A percentile compares a stretch with the other conserved stretches of the same genome.
Evolutionary conservation across 2,797 vertebrate species (phyloP).

Genomic region (Gallinago solitaria): DNA sequence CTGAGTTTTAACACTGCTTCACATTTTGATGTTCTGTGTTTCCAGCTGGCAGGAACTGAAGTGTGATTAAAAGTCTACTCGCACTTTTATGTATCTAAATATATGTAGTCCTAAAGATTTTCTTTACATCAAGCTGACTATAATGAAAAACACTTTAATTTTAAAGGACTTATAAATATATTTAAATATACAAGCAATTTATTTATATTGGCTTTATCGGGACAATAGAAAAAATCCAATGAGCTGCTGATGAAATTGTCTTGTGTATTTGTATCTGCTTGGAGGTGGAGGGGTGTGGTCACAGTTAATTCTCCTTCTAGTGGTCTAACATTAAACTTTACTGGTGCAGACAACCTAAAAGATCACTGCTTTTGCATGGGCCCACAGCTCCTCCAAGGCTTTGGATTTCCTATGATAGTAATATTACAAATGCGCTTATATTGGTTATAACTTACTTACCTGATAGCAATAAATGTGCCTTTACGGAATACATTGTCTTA

Average conservation of each 20-base stretch:
- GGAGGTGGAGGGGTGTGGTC: not conserved
- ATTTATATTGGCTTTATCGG: not conserved
- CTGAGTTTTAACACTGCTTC: not conserved
- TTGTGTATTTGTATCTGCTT: not conserved
- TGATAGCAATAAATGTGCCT: not conserved
- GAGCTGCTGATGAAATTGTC: not conserved
- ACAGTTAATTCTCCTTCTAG: not conserved
- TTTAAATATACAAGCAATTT: not conserved
- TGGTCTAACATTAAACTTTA: not conserved
- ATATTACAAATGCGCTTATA: not conserved
- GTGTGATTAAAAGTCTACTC: slow-evolving; percentile 44
- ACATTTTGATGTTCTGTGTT: slow-evolving; percentile 21
- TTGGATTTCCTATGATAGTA: not conserved
- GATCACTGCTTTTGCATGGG: not conserved
- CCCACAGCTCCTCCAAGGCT: not conserved
- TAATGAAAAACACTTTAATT: not conserved
- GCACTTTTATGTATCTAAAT: slow-evolving; percentile 38
- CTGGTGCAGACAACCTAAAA: not conserved
- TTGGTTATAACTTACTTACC: not conserved
- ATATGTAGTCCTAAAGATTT: slow-evolving; percentile 34
- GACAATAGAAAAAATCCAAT: not conserved
- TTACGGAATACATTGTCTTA: not conserved
- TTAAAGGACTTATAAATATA: not conserved
- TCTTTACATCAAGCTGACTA: not conserved
- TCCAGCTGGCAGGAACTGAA: slow-evolving; percentile 48